Evolutionary conservation across 1,140 invertebrate species (phyloP), one percentile per base, ranked within the genome.

Genomic region (Listronotus bonariensis): DNA sequence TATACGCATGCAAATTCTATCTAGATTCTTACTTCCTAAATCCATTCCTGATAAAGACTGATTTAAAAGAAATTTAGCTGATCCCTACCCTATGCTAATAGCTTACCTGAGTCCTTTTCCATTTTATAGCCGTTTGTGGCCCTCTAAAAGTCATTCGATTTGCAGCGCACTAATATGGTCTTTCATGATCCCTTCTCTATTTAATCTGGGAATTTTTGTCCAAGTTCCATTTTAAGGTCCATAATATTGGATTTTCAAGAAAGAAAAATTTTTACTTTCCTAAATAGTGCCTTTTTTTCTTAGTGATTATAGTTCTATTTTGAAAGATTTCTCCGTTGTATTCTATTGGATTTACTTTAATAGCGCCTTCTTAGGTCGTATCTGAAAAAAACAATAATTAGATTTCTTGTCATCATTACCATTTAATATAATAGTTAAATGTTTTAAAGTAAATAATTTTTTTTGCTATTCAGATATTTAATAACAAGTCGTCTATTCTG

Each of bases 71-170:
- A n/a, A n/a, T n/a, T n/a, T n/a, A n/a, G n/a, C n/a, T 26, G 20
- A 26, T 26, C 20, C 20, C 5, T 26, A 26, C 20, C 1, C 17
- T 18, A 49, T 17, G 7, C 7, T n/a, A 15, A 34, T 53, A 8
- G 14, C 31, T 36, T 60, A 66, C 64, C 64, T 54, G 64, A 66
- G 14, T 66, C 64, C 40, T 66, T 66, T 45, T 66, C 64, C 64
- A 66, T 66, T 66, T 56, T 65, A 38, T 40, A 15, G 6, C 26
- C 49, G 12, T 43, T 53, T 36, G 26, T 34, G 15, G 14, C 18
- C 20, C 3, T 31, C 17, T 14, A 10, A 41, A 45, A 56, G 43
- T 57, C 62, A 65, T 65, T 65, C 62, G 45, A 65, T 65, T 48
- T 36, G 43, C 54, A 57, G 18, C 20, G 41, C 53, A 57, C 56